Evolutionary conservation across 2,113 vertebrate species (phyloP).

Genomic region (Xyliphius kryptos): DNA sequence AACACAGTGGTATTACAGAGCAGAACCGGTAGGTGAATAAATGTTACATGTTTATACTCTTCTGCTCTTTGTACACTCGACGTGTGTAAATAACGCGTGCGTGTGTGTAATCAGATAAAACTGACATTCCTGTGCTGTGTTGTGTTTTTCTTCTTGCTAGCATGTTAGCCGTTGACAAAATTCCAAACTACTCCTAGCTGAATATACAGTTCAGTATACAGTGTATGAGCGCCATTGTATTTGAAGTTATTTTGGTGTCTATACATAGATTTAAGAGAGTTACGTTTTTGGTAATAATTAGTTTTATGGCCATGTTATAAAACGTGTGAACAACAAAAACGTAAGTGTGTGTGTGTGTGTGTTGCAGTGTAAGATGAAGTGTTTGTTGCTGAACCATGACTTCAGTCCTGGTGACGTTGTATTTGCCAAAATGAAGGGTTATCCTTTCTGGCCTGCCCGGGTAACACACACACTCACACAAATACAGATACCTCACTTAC

Average conservation of each 20-base stretch:
- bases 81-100: background rate
- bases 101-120: background rate
- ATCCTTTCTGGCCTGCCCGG: conserved; percentile 90
- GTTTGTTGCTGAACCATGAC: background rate
- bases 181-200: background rate
- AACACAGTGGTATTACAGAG: background rate
- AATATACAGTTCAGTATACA: background rate
- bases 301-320: background rate
- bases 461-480: too few relatives aligned
- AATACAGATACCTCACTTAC: too few relatives aligned
- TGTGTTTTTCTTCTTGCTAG: background rate
- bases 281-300: too few relatives aligned
- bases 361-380: conserved; percentile 21
- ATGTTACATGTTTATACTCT: background rate
- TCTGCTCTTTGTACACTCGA: background rate
- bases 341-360: conserved; percentile 15
- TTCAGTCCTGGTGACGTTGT: conserved; percentile 86
- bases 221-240: background rate
- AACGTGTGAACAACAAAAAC: too few relatives aligned
- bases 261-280: too few relatives aligned
- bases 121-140: conserved; percentile 5
- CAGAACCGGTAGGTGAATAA: background rate
- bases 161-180: background rate
- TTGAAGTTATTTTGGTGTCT: too few relatives aligned
- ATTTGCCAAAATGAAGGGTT: conserved; percentile 97